Base-by-base conservation (phyloP, 2,797 vertebrate genomes). In the Jordanella pulchra region DNA sequence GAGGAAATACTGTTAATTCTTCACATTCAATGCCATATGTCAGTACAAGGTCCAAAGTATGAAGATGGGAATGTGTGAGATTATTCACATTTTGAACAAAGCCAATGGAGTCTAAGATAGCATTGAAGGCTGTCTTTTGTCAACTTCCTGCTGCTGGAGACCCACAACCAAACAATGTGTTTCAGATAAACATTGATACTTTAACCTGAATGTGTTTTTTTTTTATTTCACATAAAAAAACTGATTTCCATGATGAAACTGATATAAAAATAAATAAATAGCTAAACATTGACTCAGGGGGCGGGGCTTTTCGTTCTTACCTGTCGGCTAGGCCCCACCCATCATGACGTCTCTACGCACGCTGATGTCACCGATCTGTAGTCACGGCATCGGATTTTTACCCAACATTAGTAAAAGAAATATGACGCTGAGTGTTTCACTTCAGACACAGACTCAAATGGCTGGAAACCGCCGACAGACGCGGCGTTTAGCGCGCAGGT, bases 321-420 rank as follows among this genome's bases (percentile, higher is more conserved):
- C 89, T 91, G 87, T 80, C 56, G 50, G 3, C 0, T 44, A 30
- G 69, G 11, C 81, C 18, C 78, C 83, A 27, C 86, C 86, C 78
- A 18, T 14, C 47, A 23, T 51, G 1, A 45, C 13, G 3, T 4
- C 51, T 25, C 11, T 25, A 45, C 18, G 11, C 25, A 3, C 68
- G 28, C 39, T 3, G 51, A 35, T 45, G 69, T 42, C 35, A 0
- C 51, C 2, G 25, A 53, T 17, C 55, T 51, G 27, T n/a, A 67
- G 17, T 55, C 32, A 61, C 60, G n/a, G 39, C 23, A 25, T 17
- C 60, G n/a, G 4, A 21, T 44, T 25, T 15, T 44, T 44, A 6
- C n/a, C 39, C 13, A n/a, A 17, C n/a, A 3, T 25, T 1, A 7
- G 60, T 25, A 17, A 25, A 44, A 15, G 39, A 42, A 44, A 15